Evolutionary conservation across 2,797 vertebrate species (phyloP), one percentile per base, ranked within the genome.

Genomic region (Hylomyscus alleni): DNA sequence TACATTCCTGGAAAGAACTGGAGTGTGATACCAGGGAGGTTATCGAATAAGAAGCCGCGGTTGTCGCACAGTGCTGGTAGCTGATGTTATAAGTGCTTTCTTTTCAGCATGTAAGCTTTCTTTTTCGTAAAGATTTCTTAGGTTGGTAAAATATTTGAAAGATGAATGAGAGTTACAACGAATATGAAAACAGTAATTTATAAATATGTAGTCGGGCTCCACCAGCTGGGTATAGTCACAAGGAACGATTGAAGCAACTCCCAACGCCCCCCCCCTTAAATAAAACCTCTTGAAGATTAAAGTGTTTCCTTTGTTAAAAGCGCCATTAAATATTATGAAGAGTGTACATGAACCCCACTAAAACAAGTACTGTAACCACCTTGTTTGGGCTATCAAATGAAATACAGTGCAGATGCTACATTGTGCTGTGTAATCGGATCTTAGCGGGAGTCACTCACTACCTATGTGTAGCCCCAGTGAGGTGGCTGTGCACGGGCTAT

Each of bases 291-390:
- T 67, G 34, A 93, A 72, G 62, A 67, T 89, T 72, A 75, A 94
- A 52, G 40, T 60, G 22, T 95, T 94, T 91, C 15, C 44, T 81
- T 91, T 90, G 47, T 88, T 85, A 81, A 92, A 95, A 89, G 15
- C 90, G 1, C 54, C 47, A 19, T 88, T 72, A 93, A 95, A 56
- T 85, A 72, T 82, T 50, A 65, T 65, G 15, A 91, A 90, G 62
- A 90, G 26, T 93, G 78, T 82, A 6, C n/a, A 89, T n/a, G 56
- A n/a, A 78, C 40, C 22, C 86, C 14, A 9, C 67, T 83, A 91
- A 91, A 78, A 12, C 58, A 84, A 90, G 40, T 72, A 20, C 44
- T 84, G 19, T 89, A 52, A 52, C 19, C 22, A 37, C 47, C 75
- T 75, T 85, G 62, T 47, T 81, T 95, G 60, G 19, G 52, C 47